Base-by-base conservation (phyloP, 2,797 vertebrate species). In the Pelobates cultripes region DNA sequence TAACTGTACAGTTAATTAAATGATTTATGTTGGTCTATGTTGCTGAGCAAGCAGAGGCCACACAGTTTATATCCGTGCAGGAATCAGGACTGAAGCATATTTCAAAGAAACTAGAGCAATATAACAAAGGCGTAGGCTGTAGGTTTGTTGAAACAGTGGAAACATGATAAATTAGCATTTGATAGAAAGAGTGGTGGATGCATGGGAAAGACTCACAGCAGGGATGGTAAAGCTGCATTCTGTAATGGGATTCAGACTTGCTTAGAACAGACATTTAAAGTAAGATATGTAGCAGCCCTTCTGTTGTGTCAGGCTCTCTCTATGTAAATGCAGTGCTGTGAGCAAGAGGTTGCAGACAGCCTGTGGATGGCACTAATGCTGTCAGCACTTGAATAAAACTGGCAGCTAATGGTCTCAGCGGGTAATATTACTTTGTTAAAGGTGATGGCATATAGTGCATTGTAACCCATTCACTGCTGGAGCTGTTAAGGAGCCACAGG, bases 401-500 rank as follows among this genome's bases (percentile, higher is more conserved):
- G 68, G 41, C 73, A 75, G 12, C 61, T 75, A 75, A 75, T 60
- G 44, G 68, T 70, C 73, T 45, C 72, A 61, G 82, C 53, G 40
- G 77, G 45, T 63, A 53, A 55, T n/a, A 44, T 78, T 42, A 53
- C 66, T 72, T 84, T 9, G 10, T 66, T 67, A 80, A 70, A 80
- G 77, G 60, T 76, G 73, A 79, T 80, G 82, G 72, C 77, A 72
- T 66, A 76, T 12, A 76, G 47, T 61, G 61, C 73, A 67, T 75
- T 79, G 66, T 79, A 84, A 79, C 82, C 73, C 82, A 17, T 76
- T 76, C 57, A 72, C 68, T 79, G 73, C 77, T 84, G 69, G 73
- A 84, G 77, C 68, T 76, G 67, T 76, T 76, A 80, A 80, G 70
- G 77, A 79, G 82, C 77, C 68, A 67, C 74, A 76, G 77, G 77